phyloP scores from a whole-genome alignment of 2,797 vertebrate genomes.

The Gambusia yucatana region DNA sequence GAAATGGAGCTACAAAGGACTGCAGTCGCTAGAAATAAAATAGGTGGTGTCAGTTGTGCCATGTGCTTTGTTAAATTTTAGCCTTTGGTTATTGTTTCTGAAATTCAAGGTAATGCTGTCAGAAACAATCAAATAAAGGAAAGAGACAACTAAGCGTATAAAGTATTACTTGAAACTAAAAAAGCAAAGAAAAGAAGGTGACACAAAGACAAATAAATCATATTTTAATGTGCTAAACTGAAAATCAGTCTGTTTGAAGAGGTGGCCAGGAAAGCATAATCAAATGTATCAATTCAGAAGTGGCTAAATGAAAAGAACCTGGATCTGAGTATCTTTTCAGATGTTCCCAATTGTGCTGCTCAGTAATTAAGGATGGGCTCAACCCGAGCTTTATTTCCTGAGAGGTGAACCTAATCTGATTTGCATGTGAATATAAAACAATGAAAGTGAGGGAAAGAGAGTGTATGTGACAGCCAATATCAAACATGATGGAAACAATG shows the following conservation, averaged over 20 bases:
- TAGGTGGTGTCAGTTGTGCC: not conserved
- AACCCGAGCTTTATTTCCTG: conserved; percentile 45
- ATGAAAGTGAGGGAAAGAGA: conserved; percentile 58
- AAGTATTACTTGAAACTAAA: not conserved
- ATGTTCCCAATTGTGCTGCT: conserved; percentile 22
- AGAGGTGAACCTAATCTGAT: conserved; percentile 45
- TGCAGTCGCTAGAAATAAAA: not conserved
- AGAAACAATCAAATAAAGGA: not conserved
- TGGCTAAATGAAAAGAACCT: conserved; percentile 36
- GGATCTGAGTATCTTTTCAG: conserved; percentile 31
- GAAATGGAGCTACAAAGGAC: not conserved
- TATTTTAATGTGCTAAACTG: conserved; percentile 1
- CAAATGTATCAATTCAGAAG: conserved; percentile 30
- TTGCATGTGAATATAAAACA: conserved; percentile 68
- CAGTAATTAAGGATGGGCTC: conserved; percentile 27
- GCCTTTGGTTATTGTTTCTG: not conserved
- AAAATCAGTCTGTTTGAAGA: not conserved
- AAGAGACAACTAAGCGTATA: not conserved
- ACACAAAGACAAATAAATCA: not conserved
- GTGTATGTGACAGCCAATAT: conserved; percentile 42
- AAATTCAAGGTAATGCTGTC: not conserved
- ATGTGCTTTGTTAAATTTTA: not conserved
- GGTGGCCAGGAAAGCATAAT: conserved; percentile 7
- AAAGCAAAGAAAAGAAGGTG: not conserved
- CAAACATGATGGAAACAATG: conserved; percentile 53